Percentiles rank a stretch among this genome's conserved stretches.
These are phyloP conservation scores for Labia minor DNA, from an alignment of 2,888 invertebrate genomes.

Conservation along the genomic window DNA sequence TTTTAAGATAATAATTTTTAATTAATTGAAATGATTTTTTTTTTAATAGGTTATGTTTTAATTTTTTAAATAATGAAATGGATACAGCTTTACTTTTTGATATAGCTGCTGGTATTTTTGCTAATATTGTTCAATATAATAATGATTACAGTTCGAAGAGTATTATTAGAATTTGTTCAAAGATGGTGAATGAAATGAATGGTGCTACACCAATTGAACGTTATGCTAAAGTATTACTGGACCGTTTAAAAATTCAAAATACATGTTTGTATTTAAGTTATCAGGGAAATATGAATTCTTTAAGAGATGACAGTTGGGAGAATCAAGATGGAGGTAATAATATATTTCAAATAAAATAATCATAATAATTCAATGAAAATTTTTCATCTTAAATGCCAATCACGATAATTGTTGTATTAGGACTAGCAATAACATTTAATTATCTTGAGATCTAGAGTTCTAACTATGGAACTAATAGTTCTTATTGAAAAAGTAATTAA, in stretches of 20 bases:
- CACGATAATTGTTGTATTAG: background rate
- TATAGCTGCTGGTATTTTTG: constrained; percentile 37
- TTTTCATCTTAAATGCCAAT: background rate
- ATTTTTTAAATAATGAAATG: constrained; percentile 21
- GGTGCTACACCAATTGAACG: constrained; percentile 54
- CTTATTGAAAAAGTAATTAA: no score
- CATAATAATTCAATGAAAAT: background rate
- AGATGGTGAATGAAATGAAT: constrained; percentile 49
- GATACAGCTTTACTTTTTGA: constrained; percentile 34
- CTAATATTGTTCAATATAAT: constrained; percentile 40
- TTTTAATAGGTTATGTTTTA: background rate
- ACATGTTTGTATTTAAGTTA: constrained; percentile 2
- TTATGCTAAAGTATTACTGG: constrained; percentile 49
- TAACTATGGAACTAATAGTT: no score
- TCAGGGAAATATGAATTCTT: background rate
- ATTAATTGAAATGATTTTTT: no score
- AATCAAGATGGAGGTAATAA: constrained; percentile 13
- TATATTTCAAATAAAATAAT: no score
- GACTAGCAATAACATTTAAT: no score
- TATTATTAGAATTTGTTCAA: background rate
- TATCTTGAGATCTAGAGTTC: no score
- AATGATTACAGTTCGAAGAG: constrained; percentile 35
- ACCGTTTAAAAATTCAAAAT: background rate
- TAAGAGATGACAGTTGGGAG: background rate
- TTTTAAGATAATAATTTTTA: no score